These are phyloP conservation scores for Elgonia sp. DNA, from an alignment of 2,888 invertebrate genomes.

Conservation along the genomic window DNA sequence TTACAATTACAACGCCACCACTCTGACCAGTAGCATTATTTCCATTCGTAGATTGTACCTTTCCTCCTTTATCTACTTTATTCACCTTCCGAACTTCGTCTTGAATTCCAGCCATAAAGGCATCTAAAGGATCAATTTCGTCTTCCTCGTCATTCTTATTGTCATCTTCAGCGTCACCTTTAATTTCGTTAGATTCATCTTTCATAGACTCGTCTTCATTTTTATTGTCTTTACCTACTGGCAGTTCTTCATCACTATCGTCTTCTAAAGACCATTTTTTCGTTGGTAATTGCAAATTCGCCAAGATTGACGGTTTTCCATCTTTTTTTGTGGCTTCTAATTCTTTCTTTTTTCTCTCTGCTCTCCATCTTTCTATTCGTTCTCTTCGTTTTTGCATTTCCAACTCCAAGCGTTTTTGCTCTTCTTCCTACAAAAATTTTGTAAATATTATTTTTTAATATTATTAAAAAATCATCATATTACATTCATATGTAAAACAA, in stretches of 20 bases:
- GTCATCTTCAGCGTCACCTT: constrained; percentile 83
- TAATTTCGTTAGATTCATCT: constrained; percentile 86
- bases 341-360: constrained; percentile 96
- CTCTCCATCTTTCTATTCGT: constrained; percentile 98
- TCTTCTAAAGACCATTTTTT: constrained; percentile 99
- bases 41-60: constrained; percentile 87
- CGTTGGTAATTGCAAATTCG: constrained; percentile 90
- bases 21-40: constrained; percentile 74
- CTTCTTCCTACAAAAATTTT: constrained; percentile 90
- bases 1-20: constrained; percentile 92
- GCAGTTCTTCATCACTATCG: constrained; percentile 93
- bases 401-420: constrained; percentile 95
- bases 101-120: constrained; percentile 97
- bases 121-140: constrained; percentile 98
- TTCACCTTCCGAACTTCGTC: constrained; percentile 94
- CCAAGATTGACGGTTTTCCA: constrained; percentile 90
- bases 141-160: constrained; percentile 88
- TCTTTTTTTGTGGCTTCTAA: constrained; percentile 94
- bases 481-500: too few species aligned
- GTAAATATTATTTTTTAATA: too few species aligned
- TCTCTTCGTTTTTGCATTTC: constrained; percentile 99
- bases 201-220: constrained; percentile 88
- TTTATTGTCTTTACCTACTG: constrained; percentile 84
- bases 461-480: too few species aligned
- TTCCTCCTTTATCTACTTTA: constrained; percentile 89